Evolutionary conservation across 2,113 vertebrate species (phyloP), one percentile per base, ranked within the genome.

Genomic region (Isichthys henryi): DNA sequence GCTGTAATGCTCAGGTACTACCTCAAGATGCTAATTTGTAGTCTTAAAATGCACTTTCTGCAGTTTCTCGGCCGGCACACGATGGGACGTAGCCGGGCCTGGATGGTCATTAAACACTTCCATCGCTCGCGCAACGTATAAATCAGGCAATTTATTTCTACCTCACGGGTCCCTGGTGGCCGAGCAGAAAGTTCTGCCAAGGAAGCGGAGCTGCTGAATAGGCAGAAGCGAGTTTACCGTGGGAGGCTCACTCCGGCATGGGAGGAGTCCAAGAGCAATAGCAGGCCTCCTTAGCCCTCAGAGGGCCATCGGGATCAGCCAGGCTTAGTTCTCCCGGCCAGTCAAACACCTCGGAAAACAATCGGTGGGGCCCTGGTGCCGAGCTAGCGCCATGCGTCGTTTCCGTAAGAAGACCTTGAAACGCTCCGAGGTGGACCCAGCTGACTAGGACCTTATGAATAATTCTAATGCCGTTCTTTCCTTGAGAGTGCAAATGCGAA

Each of bases 291-390:
- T 39, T 43, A 17, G 86, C 91, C 92, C 94, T 94, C 89, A 13
- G 94, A 95, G 95, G 95, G 94, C 93, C 93, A 93, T 91, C 53
- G 93, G 95, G 95, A 95, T 96, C 95, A 95, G 93, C 90, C 90
- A 6, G 92, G 94, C 94, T 96, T 96, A 95, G 91, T 92, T 92
- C 93, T 89, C 92, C 90, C 91, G 92, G 93, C 94, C 92, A 91
- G 91, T 91, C 92, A 90, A 77, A 86, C 92, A 92, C 90, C 86
- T 89, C 91, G 90, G 53, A 88, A 49, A 35, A 80, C 84, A 56
- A 88, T 49, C 27, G 45, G 49, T 35, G 70, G 49, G 10, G 84
- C 85, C 49, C 17, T 45, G 43, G 45, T 62, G 17, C 89, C 17
- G 31, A 82, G 85, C 85, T 53, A n/a, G 90, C 90, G 19, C 90